phyloP scores from a whole-genome alignment of 2,113 vertebrate species.

The Cyanocitta stelleri region DNA sequence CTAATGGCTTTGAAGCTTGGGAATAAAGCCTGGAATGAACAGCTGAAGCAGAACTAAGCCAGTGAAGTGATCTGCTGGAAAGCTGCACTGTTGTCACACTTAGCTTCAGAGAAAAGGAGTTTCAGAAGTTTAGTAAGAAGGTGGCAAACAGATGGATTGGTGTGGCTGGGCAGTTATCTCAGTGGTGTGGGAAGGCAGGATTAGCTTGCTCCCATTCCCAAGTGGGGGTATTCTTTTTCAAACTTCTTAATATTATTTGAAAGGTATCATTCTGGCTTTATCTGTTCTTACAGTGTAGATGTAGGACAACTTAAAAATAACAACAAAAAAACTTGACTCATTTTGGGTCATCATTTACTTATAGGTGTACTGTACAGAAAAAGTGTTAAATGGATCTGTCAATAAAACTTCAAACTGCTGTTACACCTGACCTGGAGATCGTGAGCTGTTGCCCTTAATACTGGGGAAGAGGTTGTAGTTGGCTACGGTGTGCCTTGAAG shows the following conservation, averaged over 20 bases:
- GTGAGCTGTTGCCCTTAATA: neutral
- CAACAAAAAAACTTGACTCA: neutral
- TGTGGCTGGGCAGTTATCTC: neutral
- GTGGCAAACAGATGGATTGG: neutral
- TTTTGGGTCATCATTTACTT: neutral
- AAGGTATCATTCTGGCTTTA: neutral
- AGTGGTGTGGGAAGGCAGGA: neutral
- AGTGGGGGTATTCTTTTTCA: neutral
- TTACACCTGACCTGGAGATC: neutral
- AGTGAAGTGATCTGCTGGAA: conserved; percentile 13
- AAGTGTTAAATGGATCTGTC: neutral
- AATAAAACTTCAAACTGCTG: neutral
- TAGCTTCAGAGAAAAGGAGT: neutral
- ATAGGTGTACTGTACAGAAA: neutral
- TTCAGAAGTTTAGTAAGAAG: neutral
- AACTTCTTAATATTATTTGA: neutral
- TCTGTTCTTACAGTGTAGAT: neutral
- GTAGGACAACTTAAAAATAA: neutral
- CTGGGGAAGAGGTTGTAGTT: neutral
- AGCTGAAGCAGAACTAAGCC: conserved; percentile 45
- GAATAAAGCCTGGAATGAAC: conserved; percentile 31
- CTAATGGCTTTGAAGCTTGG: conserved; percentile 29
- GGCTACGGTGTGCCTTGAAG: neutral
- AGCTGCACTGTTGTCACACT: neutral
- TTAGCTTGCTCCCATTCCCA: neutral